A percentile compares a stretch with the other conserved stretches of the same genome.
phyloP scores from a whole-genome alignment of 1,140 invertebrate species.

The Archivesica marissinica region DNA sequence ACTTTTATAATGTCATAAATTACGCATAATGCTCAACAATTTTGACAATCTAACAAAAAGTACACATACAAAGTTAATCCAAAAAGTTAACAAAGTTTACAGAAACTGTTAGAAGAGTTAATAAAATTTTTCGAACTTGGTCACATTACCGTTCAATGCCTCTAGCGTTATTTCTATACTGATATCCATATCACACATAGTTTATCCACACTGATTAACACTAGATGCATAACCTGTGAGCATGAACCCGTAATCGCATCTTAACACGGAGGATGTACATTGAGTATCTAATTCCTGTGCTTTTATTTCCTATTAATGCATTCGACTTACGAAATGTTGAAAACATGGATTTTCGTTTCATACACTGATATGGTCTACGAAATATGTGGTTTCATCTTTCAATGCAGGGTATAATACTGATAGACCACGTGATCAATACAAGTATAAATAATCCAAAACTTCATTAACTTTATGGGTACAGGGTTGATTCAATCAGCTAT shows the following conservation, averaged over 20 bases:
- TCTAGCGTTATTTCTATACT: slow-evolving; percentile 41
- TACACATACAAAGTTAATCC: background rate
- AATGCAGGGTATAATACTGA: background rate
- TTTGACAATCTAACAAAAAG: background rate
- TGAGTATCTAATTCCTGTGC: slow-evolving; percentile 36
- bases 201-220: slow-evolving; percentile 20
- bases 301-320: background rate
- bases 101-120: background rate
- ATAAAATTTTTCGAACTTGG: background rate
- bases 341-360: background rate
- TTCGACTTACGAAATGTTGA: slow-evolving; percentile 2
- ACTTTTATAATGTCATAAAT: background rate
- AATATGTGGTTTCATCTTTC: background rate
- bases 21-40: background rate
- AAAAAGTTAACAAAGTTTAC: background rate
- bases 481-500: no score
- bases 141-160: slow-evolving; percentile 31
- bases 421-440: background rate
- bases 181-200: slow-evolving; percentile 10
- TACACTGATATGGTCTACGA: background rate
- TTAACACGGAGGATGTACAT: slow-evolving; percentile 17
- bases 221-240: background rate
- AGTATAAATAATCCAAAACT: background rate
- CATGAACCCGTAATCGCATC: slow-evolving; percentile 1
- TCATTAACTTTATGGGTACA: no score